phyloP scores from a whole-genome alignment of 2,113 vertebrate genomes.

The Illadopsis cleaveri region DNA sequence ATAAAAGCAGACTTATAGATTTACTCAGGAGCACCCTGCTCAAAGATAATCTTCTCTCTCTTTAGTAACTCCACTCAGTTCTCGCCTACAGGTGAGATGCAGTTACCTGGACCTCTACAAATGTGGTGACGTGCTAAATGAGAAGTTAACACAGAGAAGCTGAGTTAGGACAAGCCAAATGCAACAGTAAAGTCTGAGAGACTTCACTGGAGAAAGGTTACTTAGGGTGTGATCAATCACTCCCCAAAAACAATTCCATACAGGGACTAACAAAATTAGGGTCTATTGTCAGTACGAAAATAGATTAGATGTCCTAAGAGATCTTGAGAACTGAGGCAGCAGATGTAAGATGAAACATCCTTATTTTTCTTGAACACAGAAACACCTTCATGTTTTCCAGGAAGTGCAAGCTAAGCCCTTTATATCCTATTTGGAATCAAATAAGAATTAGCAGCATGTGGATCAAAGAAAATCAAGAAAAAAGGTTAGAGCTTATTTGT shows the following conservation, averaged over 20 bases:
- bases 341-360: background rate
- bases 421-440: background rate
- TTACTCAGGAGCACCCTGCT: background rate
- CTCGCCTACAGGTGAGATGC: background rate
- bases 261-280: background rate
- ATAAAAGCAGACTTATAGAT: background rate
- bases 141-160: background rate
- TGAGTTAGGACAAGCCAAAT: background rate
- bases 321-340: background rate
- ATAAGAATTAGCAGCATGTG: background rate
- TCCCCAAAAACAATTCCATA: background rate
- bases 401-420: background rate
- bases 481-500: background rate
- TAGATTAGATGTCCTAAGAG: background rate
- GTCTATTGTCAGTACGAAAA: background rate
- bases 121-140: background rate
- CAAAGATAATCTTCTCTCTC: background rate
- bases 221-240: background rate
- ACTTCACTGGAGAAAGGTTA: background rate
- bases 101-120: background rate
- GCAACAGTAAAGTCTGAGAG: background rate
- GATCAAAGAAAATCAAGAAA: background rate
- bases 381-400: background rate
- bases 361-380: background rate
- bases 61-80: background rate